phyloP scores from a whole-genome alignment of 2,888 invertebrate genomes.

The Piscicola geometra region DNA sequence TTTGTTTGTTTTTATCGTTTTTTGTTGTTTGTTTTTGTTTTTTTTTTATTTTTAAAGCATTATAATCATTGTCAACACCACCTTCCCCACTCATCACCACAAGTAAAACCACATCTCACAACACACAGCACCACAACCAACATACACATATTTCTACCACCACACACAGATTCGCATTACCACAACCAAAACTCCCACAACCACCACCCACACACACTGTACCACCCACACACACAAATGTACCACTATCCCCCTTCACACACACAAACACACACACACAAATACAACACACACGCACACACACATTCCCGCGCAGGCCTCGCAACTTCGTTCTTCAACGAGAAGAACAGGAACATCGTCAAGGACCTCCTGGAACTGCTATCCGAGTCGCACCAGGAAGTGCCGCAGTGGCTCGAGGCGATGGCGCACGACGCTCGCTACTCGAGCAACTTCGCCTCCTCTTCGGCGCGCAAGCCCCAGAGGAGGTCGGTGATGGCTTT shows the following conservation, averaged over 20 bases:
- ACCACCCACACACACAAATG: not conserved
- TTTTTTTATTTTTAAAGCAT: not conserved
- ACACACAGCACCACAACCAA: too few relatives aligned
- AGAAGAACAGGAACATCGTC: slow-evolving; percentile 87
- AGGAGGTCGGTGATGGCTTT: slow-evolving; percentile 37
- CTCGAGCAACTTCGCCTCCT: slow-evolving; percentile 44
- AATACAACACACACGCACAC: too few relatives aligned
- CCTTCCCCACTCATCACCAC: too few relatives aligned
- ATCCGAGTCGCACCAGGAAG: slow-evolving; percentile 91
- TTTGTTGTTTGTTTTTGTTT: slow-evolving; percentile 1
- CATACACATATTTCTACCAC: too few relatives aligned
- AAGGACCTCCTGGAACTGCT: slow-evolving; percentile 85
- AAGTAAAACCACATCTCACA: too few relatives aligned
- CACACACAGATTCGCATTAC: too few relatives aligned
- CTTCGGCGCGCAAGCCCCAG: slow-evolving; percentile 33
- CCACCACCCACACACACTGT: too few relatives aligned
- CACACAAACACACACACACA: not conserved
- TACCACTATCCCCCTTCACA: too few relatives aligned
- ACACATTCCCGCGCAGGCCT: slow-evolving; percentile 65
- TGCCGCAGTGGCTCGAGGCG: slow-evolving; percentile 75
- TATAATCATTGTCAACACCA: too few relatives aligned
- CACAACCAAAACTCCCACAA: too few relatives aligned
- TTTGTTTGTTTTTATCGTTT: too few relatives aligned
- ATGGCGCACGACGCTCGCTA: slow-evolving; percentile 51
- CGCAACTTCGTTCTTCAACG: slow-evolving; percentile 98